Conservation (phyloP, 2,797 vertebrate genomes). For the Phrynocephalus guinanensis region DNA sequence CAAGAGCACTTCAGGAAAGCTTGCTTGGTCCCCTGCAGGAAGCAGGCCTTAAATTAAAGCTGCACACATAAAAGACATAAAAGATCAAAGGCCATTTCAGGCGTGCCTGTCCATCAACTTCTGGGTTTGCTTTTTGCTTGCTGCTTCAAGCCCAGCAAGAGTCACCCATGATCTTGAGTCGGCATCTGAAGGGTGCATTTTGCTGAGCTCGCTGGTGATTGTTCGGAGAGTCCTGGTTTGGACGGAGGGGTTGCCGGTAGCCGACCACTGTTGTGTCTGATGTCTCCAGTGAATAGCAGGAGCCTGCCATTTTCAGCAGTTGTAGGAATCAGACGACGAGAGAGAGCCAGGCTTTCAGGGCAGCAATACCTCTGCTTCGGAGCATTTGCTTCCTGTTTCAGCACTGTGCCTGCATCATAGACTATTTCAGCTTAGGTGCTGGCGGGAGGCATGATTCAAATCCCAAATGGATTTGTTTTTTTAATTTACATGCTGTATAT, state of each 20-base stretch:
- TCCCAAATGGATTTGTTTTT: no score
- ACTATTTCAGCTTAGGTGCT: no score
- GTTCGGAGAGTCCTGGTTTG: background rate
- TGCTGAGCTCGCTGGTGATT: background rate
- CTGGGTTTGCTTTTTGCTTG: background rate
- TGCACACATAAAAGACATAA: background rate
- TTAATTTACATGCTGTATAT: no score
- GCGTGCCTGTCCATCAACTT: background rate
- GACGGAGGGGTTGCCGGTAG: no score
- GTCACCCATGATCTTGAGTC: background rate
- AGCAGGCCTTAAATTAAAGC: background rate
- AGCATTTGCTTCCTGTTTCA: background rate
- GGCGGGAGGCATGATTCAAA: no score
- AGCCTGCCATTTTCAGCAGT: background rate
- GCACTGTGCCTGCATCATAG: background rate
- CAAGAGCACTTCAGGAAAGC: background rate
- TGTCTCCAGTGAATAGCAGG: no score
- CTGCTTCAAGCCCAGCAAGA: background rate
- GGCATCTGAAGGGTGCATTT: background rate
- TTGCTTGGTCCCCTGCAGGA: background rate
- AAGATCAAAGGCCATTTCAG: background rate
- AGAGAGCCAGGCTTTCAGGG: background rate
- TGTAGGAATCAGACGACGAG: background rate
- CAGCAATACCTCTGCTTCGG: background rate
- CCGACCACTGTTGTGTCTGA: background rate